These are phyloP conservation scores for Heloderma charlesbogerti DNA, from an alignment of 2,113 vertebrate species.

Conservation along the genomic window DNA sequence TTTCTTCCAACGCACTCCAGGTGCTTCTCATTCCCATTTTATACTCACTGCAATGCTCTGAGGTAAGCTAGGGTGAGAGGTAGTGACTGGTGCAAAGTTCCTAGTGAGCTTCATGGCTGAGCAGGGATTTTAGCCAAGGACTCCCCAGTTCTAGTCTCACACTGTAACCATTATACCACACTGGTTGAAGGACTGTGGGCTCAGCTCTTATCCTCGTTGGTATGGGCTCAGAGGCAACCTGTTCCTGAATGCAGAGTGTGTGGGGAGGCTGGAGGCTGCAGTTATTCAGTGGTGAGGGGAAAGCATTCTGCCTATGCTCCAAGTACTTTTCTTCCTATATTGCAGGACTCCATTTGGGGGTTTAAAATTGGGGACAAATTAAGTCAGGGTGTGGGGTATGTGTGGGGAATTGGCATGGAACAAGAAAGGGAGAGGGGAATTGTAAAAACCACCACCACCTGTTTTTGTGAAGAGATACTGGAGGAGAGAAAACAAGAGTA, in stretches of 20 bases:
- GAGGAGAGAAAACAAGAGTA: not conserved
- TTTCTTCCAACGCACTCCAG: not conserved
- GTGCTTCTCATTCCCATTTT: not conserved
- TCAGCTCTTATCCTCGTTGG: not conserved
- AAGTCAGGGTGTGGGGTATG: not conserved
- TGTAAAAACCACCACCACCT: not conserved
- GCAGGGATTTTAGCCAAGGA: not conserved
- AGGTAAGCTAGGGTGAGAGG: not conserved
- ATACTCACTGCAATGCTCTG: not conserved
- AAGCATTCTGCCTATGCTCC: not conserved
- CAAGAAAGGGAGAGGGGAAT: not conserved
- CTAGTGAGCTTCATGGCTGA: not conserved
- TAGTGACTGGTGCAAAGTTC: not conserved
- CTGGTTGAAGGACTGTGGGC: not conserved
- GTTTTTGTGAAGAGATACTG: not conserved
- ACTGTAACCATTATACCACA: not conserved
- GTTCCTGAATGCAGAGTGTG: not conserved
- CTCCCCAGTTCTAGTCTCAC: not conserved
- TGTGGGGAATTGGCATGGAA: not conserved
- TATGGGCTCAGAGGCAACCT: not conserved
- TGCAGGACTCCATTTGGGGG: not conserved
- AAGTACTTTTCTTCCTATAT: not conserved
- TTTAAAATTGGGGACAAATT: not conserved
- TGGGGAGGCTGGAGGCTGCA: not conserved
- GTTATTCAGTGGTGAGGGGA: not conserved